Percentiles rank a stretch among this genome's conserved stretches.
phyloP scores from a whole-genome alignment of 2,113 vertebrate species.

The Antechinus stuartii region DNA sequence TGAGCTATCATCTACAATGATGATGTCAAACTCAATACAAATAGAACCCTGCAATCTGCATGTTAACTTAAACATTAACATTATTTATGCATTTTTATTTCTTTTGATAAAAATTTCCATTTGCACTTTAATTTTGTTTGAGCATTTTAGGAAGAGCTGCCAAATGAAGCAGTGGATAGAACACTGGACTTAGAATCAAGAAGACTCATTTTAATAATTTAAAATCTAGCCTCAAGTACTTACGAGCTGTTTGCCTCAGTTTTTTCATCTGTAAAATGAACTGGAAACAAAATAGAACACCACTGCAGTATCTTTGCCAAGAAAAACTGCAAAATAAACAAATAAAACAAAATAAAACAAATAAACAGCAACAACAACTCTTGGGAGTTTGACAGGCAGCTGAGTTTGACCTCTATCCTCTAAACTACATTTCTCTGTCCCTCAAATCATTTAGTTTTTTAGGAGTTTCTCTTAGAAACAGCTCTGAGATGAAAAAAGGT shows the following conservation, averaged over 20 bases:
- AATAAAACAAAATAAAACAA: too few relatives aligned
- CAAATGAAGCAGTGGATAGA: neutral
- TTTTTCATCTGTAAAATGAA: neutral
- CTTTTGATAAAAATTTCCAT: neutral
- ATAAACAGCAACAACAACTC: neutral
- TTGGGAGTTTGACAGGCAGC: neutral
- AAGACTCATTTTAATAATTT: neutral
- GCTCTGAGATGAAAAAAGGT: neutral
- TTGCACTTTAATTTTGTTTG: neutral
- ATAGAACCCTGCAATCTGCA: neutral
- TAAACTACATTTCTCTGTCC: neutral
- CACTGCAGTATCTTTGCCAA: neutral
- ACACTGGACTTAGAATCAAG: neutral
- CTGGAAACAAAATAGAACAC: neutral
- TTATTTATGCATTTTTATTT: neutral
- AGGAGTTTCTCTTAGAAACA: constrained; percentile 30
- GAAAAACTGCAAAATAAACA: neutral
- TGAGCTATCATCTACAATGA: neutral
- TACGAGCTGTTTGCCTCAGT: neutral
- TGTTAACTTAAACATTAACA: neutral
- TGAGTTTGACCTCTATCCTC: neutral
- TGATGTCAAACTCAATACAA: neutral
- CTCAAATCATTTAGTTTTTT: neutral
- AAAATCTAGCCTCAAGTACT: neutral
- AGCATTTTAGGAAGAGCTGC: neutral